Conservation (phyloP, 2,888 invertebrate species). For the Macrophya annulata region DNA sequence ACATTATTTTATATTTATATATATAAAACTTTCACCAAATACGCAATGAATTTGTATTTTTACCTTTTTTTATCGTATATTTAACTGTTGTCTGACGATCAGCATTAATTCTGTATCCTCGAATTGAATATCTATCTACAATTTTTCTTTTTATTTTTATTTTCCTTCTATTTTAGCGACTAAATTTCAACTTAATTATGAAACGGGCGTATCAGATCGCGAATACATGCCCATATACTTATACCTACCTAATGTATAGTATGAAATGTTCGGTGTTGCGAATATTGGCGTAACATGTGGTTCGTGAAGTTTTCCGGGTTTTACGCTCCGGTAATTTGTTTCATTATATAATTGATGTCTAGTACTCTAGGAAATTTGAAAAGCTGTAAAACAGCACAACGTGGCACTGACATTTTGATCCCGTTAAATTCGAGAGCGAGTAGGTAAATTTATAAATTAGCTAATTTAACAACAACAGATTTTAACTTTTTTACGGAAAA, state of each 20-base stretch:
- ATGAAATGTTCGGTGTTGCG: not conserved
- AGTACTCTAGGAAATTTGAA: constrained; percentile 11
- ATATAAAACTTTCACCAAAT: not conserved
- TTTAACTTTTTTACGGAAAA: not conserved
- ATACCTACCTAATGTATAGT: not conserved
- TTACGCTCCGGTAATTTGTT: constrained; percentile 14
- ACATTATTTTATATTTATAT: not conserved
- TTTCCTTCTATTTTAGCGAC: not conserved
- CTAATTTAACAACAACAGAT: not conserved
- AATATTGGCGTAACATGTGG: not conserved
- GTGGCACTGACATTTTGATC: not conserved
- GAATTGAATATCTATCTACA: not conserved
- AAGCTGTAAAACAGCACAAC: not conserved
- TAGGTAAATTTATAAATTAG: not conserved
- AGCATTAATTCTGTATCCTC: not conserved
- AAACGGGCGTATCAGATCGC: not conserved
- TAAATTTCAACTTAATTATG: not conserved
- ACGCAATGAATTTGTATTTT: not conserved
- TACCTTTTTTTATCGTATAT: not conserved
- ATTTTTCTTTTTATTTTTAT: not conserved
- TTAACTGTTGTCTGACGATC: not conserved
- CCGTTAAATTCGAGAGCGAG: not conserved
- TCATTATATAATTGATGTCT: constrained; percentile 34
- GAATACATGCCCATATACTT: not conserved
- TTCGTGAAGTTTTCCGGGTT: constrained; percentile 1